Evolutionary conservation across 1,140 invertebrate genomes (phyloP).

Genomic region (Oncopodura yosiiana): DNA sequence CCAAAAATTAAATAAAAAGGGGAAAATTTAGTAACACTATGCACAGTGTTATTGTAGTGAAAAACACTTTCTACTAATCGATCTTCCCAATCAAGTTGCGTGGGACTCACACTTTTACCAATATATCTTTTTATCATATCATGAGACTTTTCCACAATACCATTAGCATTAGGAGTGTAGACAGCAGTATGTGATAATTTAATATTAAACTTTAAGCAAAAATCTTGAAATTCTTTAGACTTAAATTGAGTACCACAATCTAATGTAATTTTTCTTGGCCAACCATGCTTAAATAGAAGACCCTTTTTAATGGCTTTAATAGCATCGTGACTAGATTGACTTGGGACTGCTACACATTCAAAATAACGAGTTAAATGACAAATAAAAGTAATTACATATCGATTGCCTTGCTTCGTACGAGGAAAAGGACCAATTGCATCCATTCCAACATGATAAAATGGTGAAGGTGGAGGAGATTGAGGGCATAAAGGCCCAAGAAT

Average conservation of each 20-base stretch:
- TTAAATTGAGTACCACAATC: conserved; percentile 36
- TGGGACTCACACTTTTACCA: conserved; percentile 37
- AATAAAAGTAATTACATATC: not conserved
- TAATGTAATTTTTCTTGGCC: conserved; percentile 35
- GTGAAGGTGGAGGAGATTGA: not conserved
- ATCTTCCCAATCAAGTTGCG: conserved; percentile 41
- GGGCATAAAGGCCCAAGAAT: not conserved
- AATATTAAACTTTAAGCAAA: conserved; percentile 33
- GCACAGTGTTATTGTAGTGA: conserved; percentile 42
- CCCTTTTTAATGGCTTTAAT: not conserved
- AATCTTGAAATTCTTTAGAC: conserved; percentile 35
- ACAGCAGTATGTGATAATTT: conserved; percentile 12
- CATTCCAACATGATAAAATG: conserved; percentile 10
- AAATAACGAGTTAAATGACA: conserved; percentile 15
- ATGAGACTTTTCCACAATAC: conserved; percentile 31
- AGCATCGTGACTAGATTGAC: not conserved
- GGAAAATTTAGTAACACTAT: conserved; percentile 39
- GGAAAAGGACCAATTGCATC: conserved; percentile 24
- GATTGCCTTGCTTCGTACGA: not conserved
- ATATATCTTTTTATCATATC: conserved; percentile 19
- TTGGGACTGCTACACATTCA: conserved; percentile 1
- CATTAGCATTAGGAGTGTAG: conserved; percentile 29
- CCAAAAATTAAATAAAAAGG: conserved; percentile 43
- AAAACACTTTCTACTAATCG: conserved; percentile 41
- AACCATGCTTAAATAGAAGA: conserved; percentile 17